Evolutionary conservation across 2,888 invertebrate genomes (phyloP).

Genomic region (Lymantria monacha): DNA sequence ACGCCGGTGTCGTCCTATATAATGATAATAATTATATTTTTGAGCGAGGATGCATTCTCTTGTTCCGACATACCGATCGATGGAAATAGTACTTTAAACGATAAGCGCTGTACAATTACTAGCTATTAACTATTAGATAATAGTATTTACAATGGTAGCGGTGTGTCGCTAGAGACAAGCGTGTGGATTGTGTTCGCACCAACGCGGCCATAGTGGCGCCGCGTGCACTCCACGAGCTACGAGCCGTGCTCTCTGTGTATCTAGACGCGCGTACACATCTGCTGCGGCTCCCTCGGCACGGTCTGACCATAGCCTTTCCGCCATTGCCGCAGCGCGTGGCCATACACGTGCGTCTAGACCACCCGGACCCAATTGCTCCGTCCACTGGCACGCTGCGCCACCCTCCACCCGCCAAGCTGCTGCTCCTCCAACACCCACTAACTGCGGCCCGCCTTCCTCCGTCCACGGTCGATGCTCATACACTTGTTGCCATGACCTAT

Average conservation of each 20-base stretch:
- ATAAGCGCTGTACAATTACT: conserved; percentile 52
- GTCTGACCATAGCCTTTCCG: conserved; percentile 90
- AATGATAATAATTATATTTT: no score
- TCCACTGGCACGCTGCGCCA: conserved; percentile 93
- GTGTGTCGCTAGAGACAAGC: conserved; percentile 81
- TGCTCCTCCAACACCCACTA: conserved; percentile 79
- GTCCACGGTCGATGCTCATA: conserved; percentile 92
- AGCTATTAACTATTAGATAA: conserved; percentile 40
- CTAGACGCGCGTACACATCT: conserved; percentile 86
- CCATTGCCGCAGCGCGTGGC: conserved; percentile 91
- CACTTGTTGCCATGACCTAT: conserved; percentile 93
- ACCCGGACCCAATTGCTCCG: conserved; percentile 89
- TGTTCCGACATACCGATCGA: no score
- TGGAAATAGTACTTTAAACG: no score
- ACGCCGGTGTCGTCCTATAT: no score
- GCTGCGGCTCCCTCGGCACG: conserved; percentile 75
- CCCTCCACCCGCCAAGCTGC: conserved; percentile 84
- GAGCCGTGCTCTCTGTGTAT: conserved; percentile 85
- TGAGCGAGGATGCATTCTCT: no score
- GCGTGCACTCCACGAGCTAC: conserved; percentile 84
- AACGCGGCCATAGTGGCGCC: conserved; percentile 89
- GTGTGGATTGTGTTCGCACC: conserved; percentile 89
- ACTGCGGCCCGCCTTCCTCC: conserved; percentile 77
- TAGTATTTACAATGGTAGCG: conserved; percentile 36
- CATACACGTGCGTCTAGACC: conserved; percentile 90